A percentile compares a stretch with the other conserved stretches of the same genome.
phyloP scores from a whole-genome alignment of 2,797 vertebrate genomes.

The Hydrophis major region DNA sequence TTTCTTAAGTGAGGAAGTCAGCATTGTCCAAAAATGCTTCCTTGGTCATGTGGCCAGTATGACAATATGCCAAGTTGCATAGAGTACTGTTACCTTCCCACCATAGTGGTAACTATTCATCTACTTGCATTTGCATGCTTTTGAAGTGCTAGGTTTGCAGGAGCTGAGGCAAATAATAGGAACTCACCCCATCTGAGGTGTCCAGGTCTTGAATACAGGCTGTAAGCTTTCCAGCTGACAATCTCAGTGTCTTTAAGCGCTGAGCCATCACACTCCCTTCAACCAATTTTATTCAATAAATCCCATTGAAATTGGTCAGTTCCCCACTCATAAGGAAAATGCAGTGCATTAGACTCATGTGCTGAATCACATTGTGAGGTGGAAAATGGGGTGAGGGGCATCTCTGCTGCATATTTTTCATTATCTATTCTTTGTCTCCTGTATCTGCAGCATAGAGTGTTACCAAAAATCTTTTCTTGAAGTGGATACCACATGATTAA shows the following conservation, averaged over 20 bases:
- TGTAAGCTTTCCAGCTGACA: neutral
- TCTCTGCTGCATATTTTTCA: neutral
- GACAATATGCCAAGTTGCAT: neutral
- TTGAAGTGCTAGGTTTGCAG: neutral
- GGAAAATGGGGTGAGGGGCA: neutral
- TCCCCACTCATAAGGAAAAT: neutral
- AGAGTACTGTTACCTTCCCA: neutral
- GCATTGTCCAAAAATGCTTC: neutral
- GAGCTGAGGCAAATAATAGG: neutral
- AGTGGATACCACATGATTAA: neutral
- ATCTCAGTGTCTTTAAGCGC: neutral
- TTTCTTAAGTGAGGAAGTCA: neutral
- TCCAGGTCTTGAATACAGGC: neutral
- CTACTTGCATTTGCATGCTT: neutral
- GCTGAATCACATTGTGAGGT: neutral
- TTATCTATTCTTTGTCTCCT: neutral
- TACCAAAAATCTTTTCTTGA: neutral
- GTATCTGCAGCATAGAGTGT: neutral
- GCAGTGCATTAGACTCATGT: neutral
- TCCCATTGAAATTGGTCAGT: constrained; percentile 24
- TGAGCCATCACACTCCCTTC: neutral
- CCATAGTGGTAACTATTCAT: neutral
- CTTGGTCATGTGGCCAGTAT: neutral
- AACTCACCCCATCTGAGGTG: neutral
- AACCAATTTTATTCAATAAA: constrained; percentile 12